Percentiles rank a stretch among this genome's conserved stretches.
Evolutionary conservation across 37 sponge, comb jelly and placozoan genomes (phyloP).

Genomic region (Cliona cf. orientalis): DNA sequence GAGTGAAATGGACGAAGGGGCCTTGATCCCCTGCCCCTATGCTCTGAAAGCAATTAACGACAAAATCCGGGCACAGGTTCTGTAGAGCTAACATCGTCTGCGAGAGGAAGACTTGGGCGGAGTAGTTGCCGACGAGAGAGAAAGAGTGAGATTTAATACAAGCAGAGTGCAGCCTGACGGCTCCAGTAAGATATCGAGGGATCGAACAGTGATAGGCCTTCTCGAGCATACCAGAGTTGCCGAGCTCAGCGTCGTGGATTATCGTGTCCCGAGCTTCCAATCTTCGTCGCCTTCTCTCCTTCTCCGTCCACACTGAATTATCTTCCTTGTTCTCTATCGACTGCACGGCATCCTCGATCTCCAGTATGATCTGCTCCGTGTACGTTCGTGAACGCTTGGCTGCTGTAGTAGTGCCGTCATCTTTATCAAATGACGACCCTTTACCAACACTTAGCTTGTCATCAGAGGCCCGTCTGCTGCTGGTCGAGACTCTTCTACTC

Average conservation of each 20-base stretch:
- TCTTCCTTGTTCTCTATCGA: neutral
- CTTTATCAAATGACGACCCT: too few relatives aligned
- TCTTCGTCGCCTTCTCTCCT: slow-evolving; percentile 11
- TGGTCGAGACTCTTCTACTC: too few relatives aligned
- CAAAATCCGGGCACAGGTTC: slow-evolving; percentile 14
- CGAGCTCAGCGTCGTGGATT: slow-evolving; percentile 22
- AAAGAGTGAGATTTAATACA: slow-evolving; percentile 3
- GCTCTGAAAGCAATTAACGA: slow-evolving; percentile 4
- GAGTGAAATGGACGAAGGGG: slow-evolving; percentile 13
- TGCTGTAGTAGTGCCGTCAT: too few relatives aligned
- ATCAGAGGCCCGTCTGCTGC: too few relatives aligned
- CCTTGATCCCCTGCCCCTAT: too few relatives aligned
- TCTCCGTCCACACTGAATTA: slow-evolving; percentile 5
- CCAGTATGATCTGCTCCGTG: neutral
- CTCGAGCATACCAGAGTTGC: slow-evolving; percentile 13
- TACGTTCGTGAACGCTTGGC: neutral
- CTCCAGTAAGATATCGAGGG: slow-evolving; percentile 4
- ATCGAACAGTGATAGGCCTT: slow-evolving; percentile 8
- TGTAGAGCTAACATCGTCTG: neutral
- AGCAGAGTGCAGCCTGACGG: slow-evolving; percentile 10
- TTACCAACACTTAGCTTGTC: too few relatives aligned
- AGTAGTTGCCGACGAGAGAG: slow-evolving; percentile 24
- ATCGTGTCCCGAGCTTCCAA: slow-evolving; percentile 8
- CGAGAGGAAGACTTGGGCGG: slow-evolving; percentile 19
- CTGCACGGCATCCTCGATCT: slow-evolving; percentile 2